Evolutionary conservation across 2,113 vertebrate genomes (phyloP), one percentile per base, ranked within the genome.

Genomic region (Cacatua alba): DNA sequence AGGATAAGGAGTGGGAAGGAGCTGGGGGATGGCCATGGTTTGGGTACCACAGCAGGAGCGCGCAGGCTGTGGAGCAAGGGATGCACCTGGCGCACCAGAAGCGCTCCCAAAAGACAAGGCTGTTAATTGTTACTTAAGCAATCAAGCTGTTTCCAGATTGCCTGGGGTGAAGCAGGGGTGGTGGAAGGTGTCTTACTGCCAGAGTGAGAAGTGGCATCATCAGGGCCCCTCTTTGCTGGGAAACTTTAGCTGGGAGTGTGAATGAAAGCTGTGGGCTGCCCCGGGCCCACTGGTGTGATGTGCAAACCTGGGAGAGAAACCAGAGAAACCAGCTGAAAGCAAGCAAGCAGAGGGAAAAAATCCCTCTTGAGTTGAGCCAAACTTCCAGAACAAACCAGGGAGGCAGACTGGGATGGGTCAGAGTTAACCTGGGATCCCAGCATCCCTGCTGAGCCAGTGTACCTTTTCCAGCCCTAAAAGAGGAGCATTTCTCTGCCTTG

Each of bases 61-160:
- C 0, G 1, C 82, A 26, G 48, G 57, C 53, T 88, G 9, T 0
- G 4, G 86, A 48, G 59, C 48, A 19, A 26, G 39, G 62, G 74
- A 43, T 11, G 33, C 4, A 0, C 24, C 4, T 4, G 3, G 39
- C 1, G 3, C 81, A 80, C 41, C 83, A 68, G 75, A 52, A 91
- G 62, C 31, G 0, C 82, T 95, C 95, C 95, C 94, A 3, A 81
- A 94, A 91, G 95, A 90, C 95, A n/a, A 67, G 52, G 84, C 63
- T 86, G 94, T 74, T 97, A 97, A 97, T 97, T 96, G 95, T 97
- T 97, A 83, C 82, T 97, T 94, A 95, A 96, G 95, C 91, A 92
- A 91, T 88, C 84, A 93, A 94, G 94, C 87, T 93, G 94, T 81
- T 95, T 95, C 51, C 92, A 81, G 84, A 94, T 65, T 53, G 94